phyloP scores from a whole-genome alignment of 2,797 vertebrate genomes.

The Eulemur albifrons region DNA sequence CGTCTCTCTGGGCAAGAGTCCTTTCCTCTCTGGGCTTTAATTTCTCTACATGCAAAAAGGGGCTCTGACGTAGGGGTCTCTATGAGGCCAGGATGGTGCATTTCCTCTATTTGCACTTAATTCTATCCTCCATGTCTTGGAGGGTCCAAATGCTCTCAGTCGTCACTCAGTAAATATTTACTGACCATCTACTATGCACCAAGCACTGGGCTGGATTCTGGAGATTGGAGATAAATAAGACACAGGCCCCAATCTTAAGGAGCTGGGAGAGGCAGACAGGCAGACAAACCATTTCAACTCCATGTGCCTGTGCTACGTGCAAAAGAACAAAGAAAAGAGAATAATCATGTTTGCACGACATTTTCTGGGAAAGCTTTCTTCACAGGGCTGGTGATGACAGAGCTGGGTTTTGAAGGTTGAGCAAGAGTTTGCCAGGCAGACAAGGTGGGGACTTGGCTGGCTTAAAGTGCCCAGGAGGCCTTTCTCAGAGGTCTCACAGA shows the following conservation, averaged over 20 bases:
- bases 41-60: not conserved
- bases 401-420: slow-evolving; percentile 29
- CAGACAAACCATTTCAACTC: not conserved
- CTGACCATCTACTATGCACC: not conserved
- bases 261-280: not conserved
- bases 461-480: not conserved
- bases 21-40: not conserved
- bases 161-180: not conserved
- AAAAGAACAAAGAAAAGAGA: not conserved
- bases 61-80: not conserved
- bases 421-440: not conserved
- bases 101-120: not conserved
- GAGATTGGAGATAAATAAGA: not conserved
- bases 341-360: not conserved
- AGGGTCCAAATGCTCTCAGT: not conserved
- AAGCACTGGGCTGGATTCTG: not conserved
- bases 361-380: not conserved
- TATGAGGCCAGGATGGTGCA: not conserved
- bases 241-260: not conserved
- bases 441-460: not conserved
- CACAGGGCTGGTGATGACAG: not conserved
- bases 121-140: not conserved
- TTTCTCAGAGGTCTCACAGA: not conserved
- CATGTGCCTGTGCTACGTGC: not conserved
- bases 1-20: not conserved